Evolutionary conservation across 2,797 vertebrate genomes (phyloP).

Genomic region (Gadopsis marmoratus): DNA sequence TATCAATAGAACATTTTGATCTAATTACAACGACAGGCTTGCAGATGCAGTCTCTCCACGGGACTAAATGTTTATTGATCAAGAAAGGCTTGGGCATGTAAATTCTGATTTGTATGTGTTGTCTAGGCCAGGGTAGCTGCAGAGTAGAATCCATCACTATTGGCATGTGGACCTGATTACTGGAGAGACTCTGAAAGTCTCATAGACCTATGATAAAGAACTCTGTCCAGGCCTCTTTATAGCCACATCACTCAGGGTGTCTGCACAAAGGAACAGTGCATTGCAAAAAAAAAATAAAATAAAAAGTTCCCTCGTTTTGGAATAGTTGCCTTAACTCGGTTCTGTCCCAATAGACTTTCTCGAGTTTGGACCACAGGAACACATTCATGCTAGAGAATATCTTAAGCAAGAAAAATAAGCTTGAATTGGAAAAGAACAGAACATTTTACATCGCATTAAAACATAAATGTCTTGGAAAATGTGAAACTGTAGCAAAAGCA

Average conservation of each 20-base stretch:
- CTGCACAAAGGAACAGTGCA: conserved; percentile 65
- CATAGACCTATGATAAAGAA: conserved; percentile 83
- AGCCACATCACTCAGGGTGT: conserved; percentile 83
- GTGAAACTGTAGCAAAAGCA: conserved; percentile 21
- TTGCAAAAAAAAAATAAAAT: conserved; percentile 40
- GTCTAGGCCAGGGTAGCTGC: conserved; percentile 56
- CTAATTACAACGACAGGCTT: conserved; percentile 59
- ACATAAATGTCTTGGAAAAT: conserved; percentile 32
- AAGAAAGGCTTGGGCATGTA: conserved; percentile 75
- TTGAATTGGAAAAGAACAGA: conserved; percentile 3
- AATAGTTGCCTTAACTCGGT: conserved; percentile 58
- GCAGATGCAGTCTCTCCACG: conserved; percentile 68
- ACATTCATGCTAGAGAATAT: conserved; percentile 25
- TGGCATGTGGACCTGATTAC: conserved; percentile 82
- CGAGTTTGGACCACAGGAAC: conserved; percentile 26
- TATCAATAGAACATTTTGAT: conserved; percentile 63
- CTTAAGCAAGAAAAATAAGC: conserved; percentile 23
- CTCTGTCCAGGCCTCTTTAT: conserved; percentile 83
- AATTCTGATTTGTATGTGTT: conserved; percentile 81
- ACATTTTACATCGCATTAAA: conserved; percentile 35
- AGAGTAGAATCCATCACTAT: conserved; percentile 85
- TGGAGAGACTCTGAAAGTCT: conserved; percentile 80
- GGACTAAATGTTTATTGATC: conserved; percentile 82
- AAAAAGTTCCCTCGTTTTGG: conserved; percentile 41
- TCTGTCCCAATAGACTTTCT: conserved; percentile 42